These are phyloP conservation scores for Ammospiza nelsoni DNA, from an alignment of 2,113 vertebrate species.

Conservation along the genomic window DNA sequence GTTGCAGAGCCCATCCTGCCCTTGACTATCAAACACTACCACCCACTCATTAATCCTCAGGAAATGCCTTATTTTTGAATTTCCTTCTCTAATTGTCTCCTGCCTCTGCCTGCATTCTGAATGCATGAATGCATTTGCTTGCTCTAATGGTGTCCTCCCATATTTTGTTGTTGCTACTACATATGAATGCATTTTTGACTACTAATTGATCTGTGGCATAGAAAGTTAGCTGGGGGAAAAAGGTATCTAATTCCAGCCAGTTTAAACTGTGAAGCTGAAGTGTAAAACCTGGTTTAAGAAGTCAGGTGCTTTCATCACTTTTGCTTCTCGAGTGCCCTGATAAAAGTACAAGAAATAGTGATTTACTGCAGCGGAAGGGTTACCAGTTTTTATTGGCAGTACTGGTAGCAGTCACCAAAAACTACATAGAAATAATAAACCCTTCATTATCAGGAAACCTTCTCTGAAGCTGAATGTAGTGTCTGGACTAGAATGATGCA, in stretches of 20 bases:
- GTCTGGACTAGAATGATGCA: not conserved
- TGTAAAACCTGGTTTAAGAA: not conserved
- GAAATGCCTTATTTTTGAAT: conserved; percentile 58
- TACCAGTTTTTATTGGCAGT: not conserved
- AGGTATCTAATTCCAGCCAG: not conserved
- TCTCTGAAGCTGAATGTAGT: not conserved
- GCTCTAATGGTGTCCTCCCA: not conserved
- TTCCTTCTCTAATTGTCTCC: conserved; percentile 58
- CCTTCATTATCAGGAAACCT: not conserved
- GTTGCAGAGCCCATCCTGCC: conserved; percentile 36
- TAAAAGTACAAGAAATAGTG: not conserved
- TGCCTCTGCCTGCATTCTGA: not conserved
- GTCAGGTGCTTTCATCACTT: not conserved
- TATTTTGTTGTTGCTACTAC: not conserved
- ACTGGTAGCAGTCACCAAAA: not conserved
- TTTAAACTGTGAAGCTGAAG: not conserved
- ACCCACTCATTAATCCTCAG: conserved; percentile 52
- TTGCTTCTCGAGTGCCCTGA: not conserved
- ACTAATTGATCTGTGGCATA: not conserved
- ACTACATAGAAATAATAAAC: not conserved
- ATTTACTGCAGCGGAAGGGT: not conserved
- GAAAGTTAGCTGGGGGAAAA: not conserved
- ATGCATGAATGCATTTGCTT: conserved; percentile 17
- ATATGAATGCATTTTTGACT: not conserved
- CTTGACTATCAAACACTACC: conserved; percentile 34